Percentiles rank a stretch among this genome's conserved stretches.
Evolutionary conservation across 2,797 vertebrate genomes (phyloP).

Genomic region (Miichthys miiuy): DNA sequence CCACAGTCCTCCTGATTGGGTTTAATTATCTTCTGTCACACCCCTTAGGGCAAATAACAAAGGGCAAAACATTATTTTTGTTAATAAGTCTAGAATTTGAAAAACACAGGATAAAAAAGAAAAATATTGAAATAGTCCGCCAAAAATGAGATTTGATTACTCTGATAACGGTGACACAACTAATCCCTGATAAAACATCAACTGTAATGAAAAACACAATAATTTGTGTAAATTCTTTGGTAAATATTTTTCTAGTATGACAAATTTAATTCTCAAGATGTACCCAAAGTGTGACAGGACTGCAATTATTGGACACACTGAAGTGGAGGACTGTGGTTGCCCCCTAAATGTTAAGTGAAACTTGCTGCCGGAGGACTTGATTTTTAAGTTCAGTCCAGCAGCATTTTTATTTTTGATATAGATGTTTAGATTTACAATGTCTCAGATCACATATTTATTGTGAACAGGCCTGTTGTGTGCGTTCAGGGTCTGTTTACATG

Average conservation of each 20-base stretch:
- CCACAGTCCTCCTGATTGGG: neutral
- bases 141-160: neutral
- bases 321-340: constrained; percentile 5
- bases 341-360: constrained; percentile 23
- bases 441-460: constrained; percentile 32
- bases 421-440: constrained; percentile 66
- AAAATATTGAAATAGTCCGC: neutral
- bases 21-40: neutral
- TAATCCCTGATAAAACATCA: neutral
- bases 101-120: neutral
- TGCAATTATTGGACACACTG: constrained; percentile 2
- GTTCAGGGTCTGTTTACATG: constrained; percentile 54
- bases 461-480: constrained; percentile 40
- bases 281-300: constrained; percentile 22
- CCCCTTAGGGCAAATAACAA: neutral
- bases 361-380: constrained; percentile 32
- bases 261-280: constrained; percentile 12
- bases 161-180: neutral
- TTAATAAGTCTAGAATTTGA: neutral
- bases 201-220: neutral
- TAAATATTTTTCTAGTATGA: constrained; percentile 28
- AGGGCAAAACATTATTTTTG: no score
- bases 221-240: neutral
- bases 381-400: constrained; percentile 48
- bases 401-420: constrained; percentile 79